These are phyloP conservation scores for Gerris lacustris DNA, from an alignment of 2,888 invertebrate genomes.

Conservation along the genomic window DNA sequence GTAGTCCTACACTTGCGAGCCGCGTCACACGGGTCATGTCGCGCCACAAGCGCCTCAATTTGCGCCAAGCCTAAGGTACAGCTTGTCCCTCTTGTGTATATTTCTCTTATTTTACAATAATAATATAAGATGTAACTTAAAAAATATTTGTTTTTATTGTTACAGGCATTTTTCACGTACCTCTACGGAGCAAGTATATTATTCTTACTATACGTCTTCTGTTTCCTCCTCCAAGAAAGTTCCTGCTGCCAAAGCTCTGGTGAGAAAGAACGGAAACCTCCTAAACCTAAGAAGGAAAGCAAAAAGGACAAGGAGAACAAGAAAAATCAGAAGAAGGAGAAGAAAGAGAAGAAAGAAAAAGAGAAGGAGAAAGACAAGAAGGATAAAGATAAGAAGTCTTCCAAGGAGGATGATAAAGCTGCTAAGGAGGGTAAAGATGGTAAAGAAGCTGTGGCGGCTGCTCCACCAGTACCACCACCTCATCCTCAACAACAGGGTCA, in stretches of 20 bases:
- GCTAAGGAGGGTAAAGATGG: slow-evolving; percentile 37
- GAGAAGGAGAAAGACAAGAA: slow-evolving; percentile 44
- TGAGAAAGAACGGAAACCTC: slow-evolving; percentile 48
- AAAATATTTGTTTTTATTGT: slow-evolving; percentile 2
- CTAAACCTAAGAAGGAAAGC: slow-evolving; percentile 56
- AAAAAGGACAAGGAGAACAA: slow-evolving; percentile 43
- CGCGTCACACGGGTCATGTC: too few relatives aligned
- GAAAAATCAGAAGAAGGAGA: slow-evolving; percentile 43
- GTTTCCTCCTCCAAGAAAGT: slow-evolving; percentile 84
- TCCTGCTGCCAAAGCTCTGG: slow-evolving; percentile 59
- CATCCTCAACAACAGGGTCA: slow-evolving; percentile 25
- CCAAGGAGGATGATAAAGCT: slow-evolving; percentile 44
- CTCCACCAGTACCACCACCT: slow-evolving; percentile 26
- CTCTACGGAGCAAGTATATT: slow-evolving; percentile 85
- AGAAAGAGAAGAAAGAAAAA: slow-evolving; percentile 43
- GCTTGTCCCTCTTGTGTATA: too few relatives aligned
- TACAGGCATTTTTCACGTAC: slow-evolving; percentile 79
- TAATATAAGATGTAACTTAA: too few relatives aligned
- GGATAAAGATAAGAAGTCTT: slow-evolving; percentile 50
- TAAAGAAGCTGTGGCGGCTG: slow-evolving; percentile 33
- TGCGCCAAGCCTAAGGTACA: too few relatives aligned
- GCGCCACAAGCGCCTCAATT: too few relatives aligned
- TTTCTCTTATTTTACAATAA: too few relatives aligned
- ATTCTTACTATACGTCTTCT: slow-evolving; percentile 86
- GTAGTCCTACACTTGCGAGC: too few relatives aligned